Conservation (phyloP, 2,797 vertebrate genomes). For the Craterocephalus amniculus region DNA sequence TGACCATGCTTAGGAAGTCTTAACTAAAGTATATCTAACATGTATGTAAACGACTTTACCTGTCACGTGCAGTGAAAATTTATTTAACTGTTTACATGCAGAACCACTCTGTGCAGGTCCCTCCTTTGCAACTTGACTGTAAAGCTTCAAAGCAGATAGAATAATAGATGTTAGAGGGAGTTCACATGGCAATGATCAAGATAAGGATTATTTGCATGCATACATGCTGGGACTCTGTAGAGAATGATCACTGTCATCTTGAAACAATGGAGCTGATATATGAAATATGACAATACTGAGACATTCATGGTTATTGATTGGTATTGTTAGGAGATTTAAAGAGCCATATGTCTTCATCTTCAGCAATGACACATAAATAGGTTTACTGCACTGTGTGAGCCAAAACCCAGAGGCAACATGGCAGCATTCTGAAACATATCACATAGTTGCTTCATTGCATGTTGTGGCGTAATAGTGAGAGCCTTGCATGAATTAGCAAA, state of each 20-base stretch:
- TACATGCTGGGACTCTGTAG: slow-evolving; percentile 70
- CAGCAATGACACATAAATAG: slow-evolving; percentile 83
- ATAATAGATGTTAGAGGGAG: slow-evolving; percentile 64
- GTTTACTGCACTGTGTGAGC: slow-evolving; percentile 73
- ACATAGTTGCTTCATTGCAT: slow-evolving; percentile 77
- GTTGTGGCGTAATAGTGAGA: slow-evolving; percentile 66
- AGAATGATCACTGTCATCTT: slow-evolving; percentile 84
- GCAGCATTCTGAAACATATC: slow-evolving; percentile 76
- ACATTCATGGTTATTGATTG: slow-evolving; percentile 89
- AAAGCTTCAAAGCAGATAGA: slow-evolving; percentile 18
- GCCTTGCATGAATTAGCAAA: slow-evolving; percentile 74
- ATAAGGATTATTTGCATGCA: slow-evolving; percentile 72
- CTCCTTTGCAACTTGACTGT: slow-evolving; percentile 13
- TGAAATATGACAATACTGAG: slow-evolving; percentile 85
- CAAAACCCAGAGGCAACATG: slow-evolving; percentile 74
- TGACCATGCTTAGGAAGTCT: slow-evolving; percentile 21
- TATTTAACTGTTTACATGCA: slow-evolving; percentile 14
- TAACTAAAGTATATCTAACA: slow-evolving; percentile 37
- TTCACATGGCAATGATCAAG: slow-evolving; percentile 67
- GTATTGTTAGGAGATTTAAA: slow-evolving; percentile 88
- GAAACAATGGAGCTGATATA: slow-evolving; percentile 84
- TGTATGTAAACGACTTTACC: slow-evolving; percentile 36
- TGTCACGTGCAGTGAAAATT: slow-evolving; percentile 23
- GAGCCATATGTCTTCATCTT: slow-evolving; percentile 86
- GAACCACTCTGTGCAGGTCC: slow-evolving; percentile 14